Conservation (phyloP, 2,797 vertebrate genomes). For the Mus caroli region DNA sequence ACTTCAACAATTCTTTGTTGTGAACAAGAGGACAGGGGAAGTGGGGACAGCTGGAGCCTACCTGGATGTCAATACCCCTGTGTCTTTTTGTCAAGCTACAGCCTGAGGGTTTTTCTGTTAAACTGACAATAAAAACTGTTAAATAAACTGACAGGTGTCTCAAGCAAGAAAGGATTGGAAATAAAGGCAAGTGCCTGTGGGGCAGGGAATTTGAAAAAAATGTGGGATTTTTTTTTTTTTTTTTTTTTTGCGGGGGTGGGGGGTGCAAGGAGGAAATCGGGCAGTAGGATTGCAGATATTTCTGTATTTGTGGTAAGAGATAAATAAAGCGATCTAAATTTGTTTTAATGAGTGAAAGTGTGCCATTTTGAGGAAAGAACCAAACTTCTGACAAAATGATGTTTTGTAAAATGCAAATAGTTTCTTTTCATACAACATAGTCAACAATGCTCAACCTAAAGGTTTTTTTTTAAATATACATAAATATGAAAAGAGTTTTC, state of each 20-base stretch:
- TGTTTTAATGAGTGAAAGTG: constrained; percentile 74
- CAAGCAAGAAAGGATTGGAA: constrained; percentile 81
- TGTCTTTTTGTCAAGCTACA: constrained; percentile 86
- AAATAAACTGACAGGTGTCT: constrained; percentile 86
- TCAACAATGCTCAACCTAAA: not conserved
- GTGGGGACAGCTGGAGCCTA: constrained; percentile 84
- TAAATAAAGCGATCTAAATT: constrained; percentile 85
- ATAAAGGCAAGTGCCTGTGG: constrained; percentile 68
- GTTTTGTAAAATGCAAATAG: constrained; percentile 72
- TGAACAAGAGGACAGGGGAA: constrained; percentile 73
- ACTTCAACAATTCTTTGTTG: constrained; percentile 41
- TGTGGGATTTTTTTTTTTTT: not conserved
- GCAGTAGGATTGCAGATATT: constrained; percentile 56
- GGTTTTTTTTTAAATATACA: not conserved
- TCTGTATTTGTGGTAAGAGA: constrained; percentile 78
- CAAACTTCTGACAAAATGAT: constrained; percentile 67
- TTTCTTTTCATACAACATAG: constrained; percentile 63
- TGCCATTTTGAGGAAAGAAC: constrained; percentile 68
- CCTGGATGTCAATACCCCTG: constrained; percentile 83
- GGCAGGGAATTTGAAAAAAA: constrained; percentile 67
- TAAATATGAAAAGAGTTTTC: not conserved
- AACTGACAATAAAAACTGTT: constrained; percentile 85
- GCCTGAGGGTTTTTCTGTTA: constrained; percentile 88
- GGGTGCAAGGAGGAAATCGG: not conserved
- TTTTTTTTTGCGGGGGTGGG: not conserved